Conservation (phyloP, 1,140 invertebrate species). For the Coenobita brevimanus region DNA sequence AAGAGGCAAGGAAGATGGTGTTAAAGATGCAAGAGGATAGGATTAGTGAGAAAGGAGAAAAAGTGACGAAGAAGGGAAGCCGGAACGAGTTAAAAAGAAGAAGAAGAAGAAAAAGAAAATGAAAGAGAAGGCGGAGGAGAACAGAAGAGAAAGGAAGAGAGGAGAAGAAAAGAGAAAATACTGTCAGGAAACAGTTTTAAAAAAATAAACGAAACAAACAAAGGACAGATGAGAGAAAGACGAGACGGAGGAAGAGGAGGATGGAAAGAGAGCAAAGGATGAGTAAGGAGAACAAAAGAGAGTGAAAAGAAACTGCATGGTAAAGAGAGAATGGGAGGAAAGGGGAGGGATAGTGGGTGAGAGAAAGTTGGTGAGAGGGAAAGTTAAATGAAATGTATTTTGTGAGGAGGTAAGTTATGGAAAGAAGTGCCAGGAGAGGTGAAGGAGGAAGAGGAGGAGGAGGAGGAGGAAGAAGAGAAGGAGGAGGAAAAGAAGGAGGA, state of each 20-base stretch:
- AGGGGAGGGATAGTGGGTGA: background rate
- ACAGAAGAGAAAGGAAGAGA: background rate
- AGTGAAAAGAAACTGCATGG: too few relatives aligned
- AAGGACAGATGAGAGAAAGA: background rate
- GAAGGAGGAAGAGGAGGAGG: background rate
- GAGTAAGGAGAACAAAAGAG: background rate
- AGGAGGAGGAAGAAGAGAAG: background rate
- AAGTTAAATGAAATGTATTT: background rate
- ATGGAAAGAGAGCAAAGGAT: background rate
- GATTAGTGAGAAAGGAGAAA: too few relatives aligned
- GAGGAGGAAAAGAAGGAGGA: background rate
- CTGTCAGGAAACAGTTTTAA: background rate
- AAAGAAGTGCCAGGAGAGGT: background rate
- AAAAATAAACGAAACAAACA: background rate
- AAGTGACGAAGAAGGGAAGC: too few relatives aligned
- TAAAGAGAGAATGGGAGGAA: too few relatives aligned
- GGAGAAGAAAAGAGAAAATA: background rate
- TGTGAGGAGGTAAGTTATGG: background rate
- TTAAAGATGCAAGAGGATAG: too few relatives aligned
- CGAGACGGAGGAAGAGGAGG: background rate
- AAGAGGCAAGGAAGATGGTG: too few relatives aligned
- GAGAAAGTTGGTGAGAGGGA: background rate
- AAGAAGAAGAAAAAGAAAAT: too few relatives aligned
- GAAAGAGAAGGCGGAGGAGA: background rate
- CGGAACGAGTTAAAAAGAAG: too few relatives aligned